Evolutionary conservation across 2,113 vertebrate genomes (phyloP).

Genomic region (Scolopax mira): DNA sequence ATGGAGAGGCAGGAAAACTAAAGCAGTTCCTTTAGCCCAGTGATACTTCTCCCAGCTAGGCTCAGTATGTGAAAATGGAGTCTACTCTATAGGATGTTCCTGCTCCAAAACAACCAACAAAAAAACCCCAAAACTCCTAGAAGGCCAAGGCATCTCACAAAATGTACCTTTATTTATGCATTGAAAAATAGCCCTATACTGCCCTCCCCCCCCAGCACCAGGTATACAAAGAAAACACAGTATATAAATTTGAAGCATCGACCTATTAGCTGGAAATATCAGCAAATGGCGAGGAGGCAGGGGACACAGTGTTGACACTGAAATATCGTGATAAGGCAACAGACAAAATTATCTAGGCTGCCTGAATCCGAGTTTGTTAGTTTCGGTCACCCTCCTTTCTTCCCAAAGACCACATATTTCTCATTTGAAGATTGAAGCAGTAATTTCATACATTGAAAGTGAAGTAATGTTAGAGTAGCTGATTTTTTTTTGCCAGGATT

Average conservation of each 20-base stretch:
- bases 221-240: neutral
- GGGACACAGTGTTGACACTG: neutral
- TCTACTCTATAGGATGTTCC: neutral
- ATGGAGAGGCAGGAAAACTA: neutral
- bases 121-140: neutral
- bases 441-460: neutral
- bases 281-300: neutral
- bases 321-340: neutral
- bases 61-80: neutral
- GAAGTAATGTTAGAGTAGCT: neutral
- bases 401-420: neutral
- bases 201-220: neutral
- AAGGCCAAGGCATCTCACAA: neutral
- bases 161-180: conserved; percentile 43
- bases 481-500: neutral
- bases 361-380: neutral
- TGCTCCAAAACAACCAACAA: neutral
- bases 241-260: neutral
- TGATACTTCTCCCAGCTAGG: neutral
- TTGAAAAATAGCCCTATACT: neutral
- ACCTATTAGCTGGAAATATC: neutral
- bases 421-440: neutral
- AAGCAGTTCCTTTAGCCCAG: neutral
- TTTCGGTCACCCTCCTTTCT: neutral
- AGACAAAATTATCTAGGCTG: neutral